Percentiles rank a stretch among this genome's conserved stretches.
Evolutionary conservation across 2,888 invertebrate species (phyloP).

Genomic region (Caprella mutica): DNA sequence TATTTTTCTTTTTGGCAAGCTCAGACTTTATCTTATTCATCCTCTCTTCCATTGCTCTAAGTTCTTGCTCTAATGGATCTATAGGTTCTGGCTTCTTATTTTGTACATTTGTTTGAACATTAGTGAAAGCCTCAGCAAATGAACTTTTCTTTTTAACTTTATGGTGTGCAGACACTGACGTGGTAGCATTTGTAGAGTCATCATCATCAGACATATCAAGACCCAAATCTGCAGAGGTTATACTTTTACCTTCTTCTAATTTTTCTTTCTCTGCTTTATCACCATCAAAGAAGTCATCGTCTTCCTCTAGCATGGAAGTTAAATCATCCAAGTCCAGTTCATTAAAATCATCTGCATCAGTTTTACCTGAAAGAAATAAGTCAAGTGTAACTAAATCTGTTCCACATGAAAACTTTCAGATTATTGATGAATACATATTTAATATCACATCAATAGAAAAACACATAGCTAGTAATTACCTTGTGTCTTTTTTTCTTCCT

Average conservation of each 20-base stretch:
- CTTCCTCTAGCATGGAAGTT: slow-evolving; percentile 3
- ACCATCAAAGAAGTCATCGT: slow-evolving; percentile 13
- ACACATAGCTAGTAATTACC: no score
- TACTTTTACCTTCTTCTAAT: not conserved
- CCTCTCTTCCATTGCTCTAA: slow-evolving; percentile 26
- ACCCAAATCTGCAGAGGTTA: slow-evolving; percentile 10
- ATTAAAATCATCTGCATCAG: no score
- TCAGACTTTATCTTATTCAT: slow-evolving; percentile 18
- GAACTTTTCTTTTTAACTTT: slow-evolving; percentile 5
- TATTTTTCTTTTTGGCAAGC: slow-evolving; percentile 22
- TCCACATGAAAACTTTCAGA: no score
- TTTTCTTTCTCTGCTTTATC: not conserved
- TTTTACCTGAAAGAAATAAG: no score
- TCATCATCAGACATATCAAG: slow-evolving; percentile 28
- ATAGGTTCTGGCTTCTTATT: not conserved
- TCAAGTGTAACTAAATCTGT: no score
- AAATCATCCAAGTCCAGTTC: slow-evolving; percentile 12
- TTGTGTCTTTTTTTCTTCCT: no score
- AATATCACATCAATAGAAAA: no score
- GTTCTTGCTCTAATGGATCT: slow-evolving; percentile 28
- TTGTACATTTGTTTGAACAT: not conserved
- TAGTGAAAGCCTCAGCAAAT: slow-evolving; percentile 4
- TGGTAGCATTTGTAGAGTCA: not conserved
- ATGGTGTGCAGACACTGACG: not conserved
- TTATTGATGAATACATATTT: no score